phyloP scores from a whole-genome alignment of 2,797 vertebrate genomes.

The Ceryle rudis region DNA sequence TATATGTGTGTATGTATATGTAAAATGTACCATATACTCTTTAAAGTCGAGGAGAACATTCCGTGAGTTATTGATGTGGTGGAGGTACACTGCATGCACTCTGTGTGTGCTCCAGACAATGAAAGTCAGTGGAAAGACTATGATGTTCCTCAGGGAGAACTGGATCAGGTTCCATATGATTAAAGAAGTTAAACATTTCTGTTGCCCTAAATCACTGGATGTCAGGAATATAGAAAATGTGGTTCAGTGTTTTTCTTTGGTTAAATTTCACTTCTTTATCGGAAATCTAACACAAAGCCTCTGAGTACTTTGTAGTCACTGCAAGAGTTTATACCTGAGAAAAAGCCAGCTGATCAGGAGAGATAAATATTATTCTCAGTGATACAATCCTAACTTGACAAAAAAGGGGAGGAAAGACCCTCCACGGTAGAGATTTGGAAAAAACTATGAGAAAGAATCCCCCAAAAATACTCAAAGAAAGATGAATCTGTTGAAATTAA shows the following conservation, averaged over 20 bases:
- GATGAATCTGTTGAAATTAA: neutral
- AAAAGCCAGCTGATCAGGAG: neutral
- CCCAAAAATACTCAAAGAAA: neutral
- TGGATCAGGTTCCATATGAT: neutral
- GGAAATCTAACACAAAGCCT: neutral
- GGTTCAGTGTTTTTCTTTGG: neutral
- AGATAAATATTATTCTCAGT: neutral
- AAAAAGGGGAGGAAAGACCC: neutral
- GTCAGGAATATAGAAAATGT: neutral
- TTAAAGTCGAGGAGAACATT: slow-evolving; percentile 17
- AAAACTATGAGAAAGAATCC: neutral
- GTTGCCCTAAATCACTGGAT: neutral
- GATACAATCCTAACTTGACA: neutral
- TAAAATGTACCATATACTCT: neutral
- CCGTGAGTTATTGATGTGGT: neutral
- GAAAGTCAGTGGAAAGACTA: neutral
- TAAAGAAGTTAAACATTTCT: slow-evolving; percentile 8
- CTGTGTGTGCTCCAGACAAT: neutral
- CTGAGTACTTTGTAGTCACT: neutral
- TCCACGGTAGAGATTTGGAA: neutral
- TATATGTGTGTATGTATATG: neutral
- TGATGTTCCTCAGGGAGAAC: neutral
- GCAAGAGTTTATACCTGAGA: neutral
- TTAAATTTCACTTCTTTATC: neutral
- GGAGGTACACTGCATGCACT: neutral